Evolutionary conservation across 2,113 vertebrate genomes (phyloP), one percentile per base, ranked within the genome.

Genomic region (Gallinago media): DNA sequence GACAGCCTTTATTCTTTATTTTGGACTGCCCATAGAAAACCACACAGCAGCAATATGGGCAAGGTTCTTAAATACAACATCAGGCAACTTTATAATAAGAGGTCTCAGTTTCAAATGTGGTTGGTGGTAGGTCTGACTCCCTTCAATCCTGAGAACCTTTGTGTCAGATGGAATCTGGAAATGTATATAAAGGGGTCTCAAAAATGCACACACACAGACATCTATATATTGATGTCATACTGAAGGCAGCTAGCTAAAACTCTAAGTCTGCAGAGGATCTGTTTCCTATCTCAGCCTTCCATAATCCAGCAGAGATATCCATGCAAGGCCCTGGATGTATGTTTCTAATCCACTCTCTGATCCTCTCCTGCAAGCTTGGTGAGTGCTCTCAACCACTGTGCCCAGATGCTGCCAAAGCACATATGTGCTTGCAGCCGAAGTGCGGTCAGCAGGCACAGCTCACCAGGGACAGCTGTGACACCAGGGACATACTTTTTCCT

Each of bases 401-500:
- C 16, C n/a, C n/a, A 63, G 21, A 27, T 10, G 11, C 52, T 92
- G 55, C n/a, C 55, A 49, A 19, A 59, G 13, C 5, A 34, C 3
- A 6, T 0, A 0, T 8, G 18, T 85, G 7, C 66, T 52, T 44
- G 27, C 42, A 54, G 42, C 42, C 9, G 1, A 62, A 52, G 25
- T 8, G 11, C 31, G 11, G 11, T 23, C n/a, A 79, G 42, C 47
- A 67, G 50, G n/a, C n/a, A 54, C 5, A 10, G 13, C 21, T 79
- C 3, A 0, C n/a, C 9, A 3, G 7, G 11, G 10, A 19, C 56
- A 63, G 8, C n/a, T 44, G 44, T 44, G 44, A 44, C 3, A 0
- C n/a, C 9, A 3, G 7, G 12, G 10, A 16, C 56, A 19, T 83
- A 11, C 44, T 86, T 65, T 84, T 22, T 86, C 15, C 26, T 80